Evolutionary conservation across 2,113 vertebrate species (phyloP), one percentile per base, ranked within the genome.

Genomic region (Hepsetus odoe): DNA sequence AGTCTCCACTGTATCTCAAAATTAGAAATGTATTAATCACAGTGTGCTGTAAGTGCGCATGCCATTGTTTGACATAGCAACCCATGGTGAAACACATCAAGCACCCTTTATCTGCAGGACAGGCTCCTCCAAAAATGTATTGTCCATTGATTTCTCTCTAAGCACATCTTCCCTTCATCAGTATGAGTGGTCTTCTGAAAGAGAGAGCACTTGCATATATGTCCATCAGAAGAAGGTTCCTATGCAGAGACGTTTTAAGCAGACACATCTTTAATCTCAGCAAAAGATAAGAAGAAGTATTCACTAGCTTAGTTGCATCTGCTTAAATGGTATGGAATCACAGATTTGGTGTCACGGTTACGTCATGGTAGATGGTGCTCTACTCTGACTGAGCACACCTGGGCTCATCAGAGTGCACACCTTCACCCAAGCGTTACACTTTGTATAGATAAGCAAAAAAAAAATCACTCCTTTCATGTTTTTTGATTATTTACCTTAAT

Each of bases 61-160:
- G 28, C 24, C 30, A 38, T 65, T 26, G 26, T n/a, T 44, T 38
- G 38, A 24, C 26, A 13, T 64, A 8, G 26, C 9, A 40, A 76
- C 42, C 30, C 56, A 13, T 16, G 24, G 44, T 64, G 76, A 69
- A 66, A 69, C 53, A 56, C 69, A 75, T 69, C 55, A 75, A 44
- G 46, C 72, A 42, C 16, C 24, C 46, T 76, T 32, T 16, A 58
- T 56, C 24, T 55, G 33, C 10, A 72, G 65, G 79, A 74, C 40
- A 35, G 61, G 38, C 49, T 20, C 65, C n/a, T 69, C 22, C 10
- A 12, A 42, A n/a, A 38, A 35, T 64, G 74, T n/a, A 49, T 55
- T 35, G 40, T 69, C 28, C 56, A 77, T 28, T 72, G 79, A 80
- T 74, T 77, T 20, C 16, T 64, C 68, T 74, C 42, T 40, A 38